Evolutionary conservation across 2,113 vertebrate species (phyloP).

Genomic region (Albula goreensis): DNA sequence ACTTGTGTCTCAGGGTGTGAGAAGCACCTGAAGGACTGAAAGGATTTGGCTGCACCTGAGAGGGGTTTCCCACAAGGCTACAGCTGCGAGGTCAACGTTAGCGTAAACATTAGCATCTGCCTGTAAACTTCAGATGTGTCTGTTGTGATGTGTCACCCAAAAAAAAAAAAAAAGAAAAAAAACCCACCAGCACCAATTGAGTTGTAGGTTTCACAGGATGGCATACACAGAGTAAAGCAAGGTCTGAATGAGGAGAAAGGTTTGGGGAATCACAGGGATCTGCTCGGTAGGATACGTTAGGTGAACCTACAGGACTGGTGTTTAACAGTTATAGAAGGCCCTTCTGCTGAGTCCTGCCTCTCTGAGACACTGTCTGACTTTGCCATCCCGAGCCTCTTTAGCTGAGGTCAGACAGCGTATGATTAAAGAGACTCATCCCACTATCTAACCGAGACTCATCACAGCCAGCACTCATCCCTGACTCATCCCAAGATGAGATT

Average conservation of each 20-base stretch:
- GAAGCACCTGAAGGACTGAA: conserved; percentile 42
- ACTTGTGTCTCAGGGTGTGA: conserved; percentile 19
- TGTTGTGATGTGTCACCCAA: conserved; percentile 62
- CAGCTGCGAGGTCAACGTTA: conserved; percentile 30
- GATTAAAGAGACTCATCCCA: not conserved
- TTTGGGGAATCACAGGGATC: not conserved
- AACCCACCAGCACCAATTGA: conserved; percentile 60
- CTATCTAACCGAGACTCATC: not conserved
- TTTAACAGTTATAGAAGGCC: not conserved
- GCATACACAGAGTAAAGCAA: not conserved
- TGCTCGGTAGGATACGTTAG: not conserved
- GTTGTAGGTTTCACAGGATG: conserved; percentile 40
- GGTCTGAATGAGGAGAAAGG: conserved; percentile 17
- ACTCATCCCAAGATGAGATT: not conserved
- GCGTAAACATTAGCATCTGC: not conserved
- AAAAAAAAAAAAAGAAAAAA: conserved; percentile 27
- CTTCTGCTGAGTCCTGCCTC: not conserved
- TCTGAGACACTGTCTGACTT: not conserved
- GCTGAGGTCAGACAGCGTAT: not conserved
- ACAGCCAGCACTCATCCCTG: too few species aligned
- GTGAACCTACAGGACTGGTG: not conserved
- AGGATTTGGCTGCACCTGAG: conserved; percentile 42
- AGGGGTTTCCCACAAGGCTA: conserved; percentile 30
- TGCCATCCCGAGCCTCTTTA: not conserved
- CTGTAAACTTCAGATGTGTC: conserved; percentile 18